Percentiles rank a stretch among this genome's conserved stretches.
Evolutionary conservation across 2,888 invertebrate genomes (phyloP).

Genomic region (Dryadula phaetusa): DNA sequence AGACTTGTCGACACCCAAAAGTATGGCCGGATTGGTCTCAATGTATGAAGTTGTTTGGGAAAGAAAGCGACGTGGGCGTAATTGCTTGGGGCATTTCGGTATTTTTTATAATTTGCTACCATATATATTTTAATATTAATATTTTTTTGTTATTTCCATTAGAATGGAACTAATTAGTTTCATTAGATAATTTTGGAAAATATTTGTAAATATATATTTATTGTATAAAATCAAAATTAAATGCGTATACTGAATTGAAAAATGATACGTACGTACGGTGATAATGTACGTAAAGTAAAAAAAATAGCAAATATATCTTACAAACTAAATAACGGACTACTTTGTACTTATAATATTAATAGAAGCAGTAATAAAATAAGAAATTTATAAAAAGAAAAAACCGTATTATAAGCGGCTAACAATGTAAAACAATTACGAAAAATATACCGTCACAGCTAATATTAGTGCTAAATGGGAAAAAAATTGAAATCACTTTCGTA

Average conservation of each 20-base stretch:
- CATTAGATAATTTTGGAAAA: not conserved
- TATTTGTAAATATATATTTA: not conserved
- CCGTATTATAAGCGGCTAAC: not conserved
- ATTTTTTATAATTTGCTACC: conserved; percentile 12
- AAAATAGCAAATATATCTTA: no score
- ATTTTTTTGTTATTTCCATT: conserved; percentile 15
- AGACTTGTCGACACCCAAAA: conserved; percentile 70
- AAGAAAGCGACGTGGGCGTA: conserved; percentile 39
- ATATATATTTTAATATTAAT: conserved; percentile 14
- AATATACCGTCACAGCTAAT: conserved; percentile 2
- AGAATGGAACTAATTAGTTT: no score
- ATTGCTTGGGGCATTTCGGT: conserved; percentile 25
- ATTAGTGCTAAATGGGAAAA: conserved; percentile 37
- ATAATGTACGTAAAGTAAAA: no score
- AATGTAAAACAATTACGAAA: conserved; percentile 7
- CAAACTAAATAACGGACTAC: no score
- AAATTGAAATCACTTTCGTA: conserved; percentile 41
- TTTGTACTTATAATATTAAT: no score
- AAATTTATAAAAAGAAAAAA: not conserved
- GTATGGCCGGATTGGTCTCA: conserved; percentile 30
- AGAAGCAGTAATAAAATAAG: not conserved
- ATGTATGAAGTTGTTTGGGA: conserved; percentile 35
- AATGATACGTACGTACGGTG: no score
- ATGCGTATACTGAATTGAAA: not conserved
- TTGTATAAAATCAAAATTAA: not conserved